These are phyloP conservation scores for Drosophila suboccidentalis DNA, from an alignment of 2,888 invertebrate genomes.

Conservation along the genomic window DNA sequence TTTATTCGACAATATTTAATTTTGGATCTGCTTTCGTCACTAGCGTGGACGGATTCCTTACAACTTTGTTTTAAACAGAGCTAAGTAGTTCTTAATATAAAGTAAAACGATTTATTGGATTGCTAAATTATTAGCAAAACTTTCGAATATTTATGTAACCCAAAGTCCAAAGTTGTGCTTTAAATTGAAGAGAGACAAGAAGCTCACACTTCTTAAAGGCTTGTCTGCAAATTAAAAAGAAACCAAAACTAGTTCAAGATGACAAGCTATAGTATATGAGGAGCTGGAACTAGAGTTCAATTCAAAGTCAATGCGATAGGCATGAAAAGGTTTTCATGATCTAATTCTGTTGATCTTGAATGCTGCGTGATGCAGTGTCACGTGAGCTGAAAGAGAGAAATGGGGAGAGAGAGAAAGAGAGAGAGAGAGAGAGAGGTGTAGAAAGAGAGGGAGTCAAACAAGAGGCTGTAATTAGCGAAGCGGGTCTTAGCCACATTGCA, in stretches of 20 bases:
- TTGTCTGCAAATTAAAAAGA: neutral
- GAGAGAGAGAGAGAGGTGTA: conserved; percentile 3
- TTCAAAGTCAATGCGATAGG: neutral
- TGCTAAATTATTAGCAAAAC: no score
- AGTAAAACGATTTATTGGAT: no score
- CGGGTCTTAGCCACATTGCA: conserved; percentile 63
- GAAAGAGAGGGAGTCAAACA: conserved; percentile 39
- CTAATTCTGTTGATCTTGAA: conserved; percentile 60
- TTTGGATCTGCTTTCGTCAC: no score
- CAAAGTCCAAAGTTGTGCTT: no score
- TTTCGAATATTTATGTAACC: no score
- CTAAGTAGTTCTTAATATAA: no score
- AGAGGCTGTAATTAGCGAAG: conserved; percentile 73
- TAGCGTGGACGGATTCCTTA: no score
- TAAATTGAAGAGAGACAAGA: no score
- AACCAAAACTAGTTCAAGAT: neutral
- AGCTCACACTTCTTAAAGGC: no score
- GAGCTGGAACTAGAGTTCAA: conserved; percentile 4
- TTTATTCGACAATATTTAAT: no score
- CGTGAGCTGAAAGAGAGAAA: conserved; percentile 45
- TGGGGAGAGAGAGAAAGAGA: neutral
- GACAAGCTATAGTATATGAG: neutral
- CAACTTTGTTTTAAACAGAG: no score
- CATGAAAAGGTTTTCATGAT: conserved; percentile 49
- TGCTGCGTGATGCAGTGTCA: conserved; percentile 63